Conservation (phyloP, 2,113 vertebrate genomes). For the Hyperoodon ampullatus region DNA sequence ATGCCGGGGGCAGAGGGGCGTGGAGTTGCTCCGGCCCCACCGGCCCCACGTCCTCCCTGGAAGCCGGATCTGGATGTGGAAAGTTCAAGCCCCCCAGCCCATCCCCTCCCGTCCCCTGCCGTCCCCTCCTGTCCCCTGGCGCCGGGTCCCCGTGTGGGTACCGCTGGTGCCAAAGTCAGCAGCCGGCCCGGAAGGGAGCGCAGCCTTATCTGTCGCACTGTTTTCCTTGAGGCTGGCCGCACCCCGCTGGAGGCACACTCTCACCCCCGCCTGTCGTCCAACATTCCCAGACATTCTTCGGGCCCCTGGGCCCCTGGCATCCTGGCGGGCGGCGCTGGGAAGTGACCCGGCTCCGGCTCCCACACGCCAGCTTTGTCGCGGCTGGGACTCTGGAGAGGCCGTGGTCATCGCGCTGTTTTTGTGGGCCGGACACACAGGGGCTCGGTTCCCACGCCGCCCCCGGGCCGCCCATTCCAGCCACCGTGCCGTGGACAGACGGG, state of each 20-base stretch:
- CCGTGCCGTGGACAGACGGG: not conserved
- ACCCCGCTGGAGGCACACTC: not conserved
- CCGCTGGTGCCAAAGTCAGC: not conserved
- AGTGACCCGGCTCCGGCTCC: not conserved
- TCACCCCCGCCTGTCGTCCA: not conserved
- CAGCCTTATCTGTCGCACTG: not conserved
- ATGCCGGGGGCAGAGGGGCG: no score
- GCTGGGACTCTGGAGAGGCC: not conserved
- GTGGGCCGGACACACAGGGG: not conserved
- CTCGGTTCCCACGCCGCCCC: not conserved
- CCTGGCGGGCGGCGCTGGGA: slow-evolving; percentile 27
- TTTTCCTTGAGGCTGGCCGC: not conserved
- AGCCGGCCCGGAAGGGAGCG: not conserved
- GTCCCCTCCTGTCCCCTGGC: not conserved
- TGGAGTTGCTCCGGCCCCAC: not conserved
- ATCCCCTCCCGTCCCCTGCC: not conserved
- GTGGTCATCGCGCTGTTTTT: not conserved
- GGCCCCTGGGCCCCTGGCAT: not conserved
- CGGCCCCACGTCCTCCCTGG: not conserved
- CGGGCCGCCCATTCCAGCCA: not conserved
- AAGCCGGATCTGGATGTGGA: not conserved
- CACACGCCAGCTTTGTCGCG: not conserved
- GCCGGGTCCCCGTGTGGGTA: not conserved
- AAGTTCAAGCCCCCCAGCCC: not conserved
- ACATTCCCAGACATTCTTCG: slow-evolving; percentile 29